Evolutionary conservation across 2,888 invertebrate species (phyloP).

Genomic region (Actias luna): DNA sequence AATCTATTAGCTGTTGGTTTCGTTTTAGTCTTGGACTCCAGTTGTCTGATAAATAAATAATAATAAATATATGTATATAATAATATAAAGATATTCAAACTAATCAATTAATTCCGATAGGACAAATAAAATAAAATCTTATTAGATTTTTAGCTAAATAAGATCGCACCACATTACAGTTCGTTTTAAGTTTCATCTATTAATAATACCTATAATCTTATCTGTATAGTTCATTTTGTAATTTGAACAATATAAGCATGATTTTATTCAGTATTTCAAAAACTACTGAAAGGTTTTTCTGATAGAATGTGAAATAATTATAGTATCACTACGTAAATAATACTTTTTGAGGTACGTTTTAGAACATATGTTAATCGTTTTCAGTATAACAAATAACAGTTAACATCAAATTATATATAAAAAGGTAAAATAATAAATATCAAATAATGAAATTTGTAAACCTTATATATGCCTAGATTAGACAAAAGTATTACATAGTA

Average conservation of each 20-base stretch:
- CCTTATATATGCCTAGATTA: too few species aligned
- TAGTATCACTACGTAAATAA: background rate
- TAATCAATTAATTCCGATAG: background rate
- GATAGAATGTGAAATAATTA: background rate
- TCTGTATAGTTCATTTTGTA: background rate
- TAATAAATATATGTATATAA: too few species aligned
- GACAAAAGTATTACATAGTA: too few species aligned
- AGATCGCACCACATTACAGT: background rate
- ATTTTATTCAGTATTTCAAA: background rate
- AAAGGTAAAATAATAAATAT: too few species aligned
- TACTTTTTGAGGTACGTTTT: background rate
- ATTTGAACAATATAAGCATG: background rate
- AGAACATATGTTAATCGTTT: background rate
- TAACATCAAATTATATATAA: too few species aligned
- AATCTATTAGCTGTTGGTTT: too few species aligned
- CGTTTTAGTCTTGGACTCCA: too few species aligned
- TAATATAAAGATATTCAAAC: background rate
- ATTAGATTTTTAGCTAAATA: background rate
- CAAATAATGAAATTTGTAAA: too few species aligned
- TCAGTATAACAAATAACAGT: too few species aligned
- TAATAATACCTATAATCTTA: background rate
- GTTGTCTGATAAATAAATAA: too few species aligned
- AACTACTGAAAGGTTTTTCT: background rate
- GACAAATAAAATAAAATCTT: background rate
- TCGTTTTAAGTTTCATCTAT: background rate